Evolutionary conservation across 2,888 invertebrate species (phyloP).

Genomic region (Calephelis perditalis): DNA sequence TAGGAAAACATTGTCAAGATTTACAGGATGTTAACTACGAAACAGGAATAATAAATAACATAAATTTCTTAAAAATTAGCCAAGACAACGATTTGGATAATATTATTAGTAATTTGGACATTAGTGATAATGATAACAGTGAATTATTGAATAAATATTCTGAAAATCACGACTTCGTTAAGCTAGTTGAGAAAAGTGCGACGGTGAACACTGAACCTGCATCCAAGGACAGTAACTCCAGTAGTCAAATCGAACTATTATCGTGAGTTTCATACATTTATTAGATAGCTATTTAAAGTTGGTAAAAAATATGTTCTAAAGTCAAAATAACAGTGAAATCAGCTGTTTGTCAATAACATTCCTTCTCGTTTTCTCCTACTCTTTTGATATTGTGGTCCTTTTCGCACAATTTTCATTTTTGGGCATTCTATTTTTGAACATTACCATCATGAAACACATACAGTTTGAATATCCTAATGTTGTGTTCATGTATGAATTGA

Average conservation of each 20-base stretch:
- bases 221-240: slow-evolving; percentile 38
- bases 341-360: slow-evolving; percentile 71
- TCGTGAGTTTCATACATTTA: slow-evolving; percentile 38
- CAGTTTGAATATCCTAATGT: slow-evolving; percentile 66
- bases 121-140: slow-evolving; percentile 16
- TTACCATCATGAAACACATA: slow-evolving; percentile 65
- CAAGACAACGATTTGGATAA: slow-evolving; percentile 30
- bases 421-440: slow-evolving; percentile 76
- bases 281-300: slow-evolving; percentile 2
- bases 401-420: slow-evolving; percentile 64
- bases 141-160: slow-evolving; percentile 31
- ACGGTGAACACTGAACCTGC: slow-evolving; percentile 39
- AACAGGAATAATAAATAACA: slow-evolving; percentile 15
- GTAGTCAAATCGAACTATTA: slow-evolving; percentile 34
- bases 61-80: slow-evolving; percentile 18
- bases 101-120: neutral
- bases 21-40: slow-evolving; percentile 12
- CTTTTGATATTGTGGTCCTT: slow-evolving; percentile 50
- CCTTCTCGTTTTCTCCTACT: slow-evolving; percentile 52
- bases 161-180: slow-evolving; percentile 32
- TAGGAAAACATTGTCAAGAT: neutral
- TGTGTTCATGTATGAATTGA: slow-evolving; percentile 53
- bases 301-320: slow-evolving; percentile 14
- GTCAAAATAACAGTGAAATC: slow-evolving; percentile 43
- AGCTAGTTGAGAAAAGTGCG: slow-evolving; percentile 36